Evolutionary conservation across 2,888 invertebrate species (phyloP).

Genomic region (Pseudoips prasinana): DNA sequence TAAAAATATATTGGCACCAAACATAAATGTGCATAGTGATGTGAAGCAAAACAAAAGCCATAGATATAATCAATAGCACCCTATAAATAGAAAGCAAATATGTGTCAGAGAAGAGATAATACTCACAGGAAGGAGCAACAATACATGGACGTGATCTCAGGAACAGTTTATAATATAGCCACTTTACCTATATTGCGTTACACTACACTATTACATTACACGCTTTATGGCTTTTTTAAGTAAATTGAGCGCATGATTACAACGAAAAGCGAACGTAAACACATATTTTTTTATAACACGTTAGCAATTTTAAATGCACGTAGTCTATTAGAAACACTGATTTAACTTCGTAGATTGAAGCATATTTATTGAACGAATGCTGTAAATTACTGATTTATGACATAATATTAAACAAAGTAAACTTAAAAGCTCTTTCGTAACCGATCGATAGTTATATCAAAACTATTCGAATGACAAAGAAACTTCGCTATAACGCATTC

Average conservation of each 20-base stretch:
- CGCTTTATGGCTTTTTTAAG: constrained; percentile 41
- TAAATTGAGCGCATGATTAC: constrained; percentile 40
- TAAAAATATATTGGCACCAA: no score
- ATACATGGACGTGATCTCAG: constrained; percentile 75
- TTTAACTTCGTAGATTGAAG: constrained; percentile 26
- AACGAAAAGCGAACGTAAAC: constrained; percentile 50
- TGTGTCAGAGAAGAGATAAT: no score
- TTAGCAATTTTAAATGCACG: constrained; percentile 35
- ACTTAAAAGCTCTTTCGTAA: constrained; percentile 73
- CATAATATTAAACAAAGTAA: constrained; percentile 35
- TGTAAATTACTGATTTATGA: constrained; percentile 14
- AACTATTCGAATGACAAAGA: constrained; percentile 75
- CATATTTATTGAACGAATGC: constrained; percentile 29
- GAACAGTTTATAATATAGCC: constrained; percentile 43
- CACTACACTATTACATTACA: constrained; percentile 35
- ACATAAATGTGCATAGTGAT: no score
- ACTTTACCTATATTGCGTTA: constrained; percentile 47
- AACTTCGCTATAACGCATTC: constrained; percentile 45
- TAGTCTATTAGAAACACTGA: constrained; percentile 13
- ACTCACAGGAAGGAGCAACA: constrained; percentile 82
- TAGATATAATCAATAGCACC: no score
- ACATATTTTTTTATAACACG: constrained; percentile 47
- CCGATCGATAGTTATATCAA: constrained; percentile 73
- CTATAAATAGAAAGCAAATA: no score
- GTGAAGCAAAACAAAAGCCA: no score